These are phyloP conservation scores for Pollenia labialis DNA, from an alignment of 2,888 invertebrate genomes.

Conservation along the genomic window DNA sequence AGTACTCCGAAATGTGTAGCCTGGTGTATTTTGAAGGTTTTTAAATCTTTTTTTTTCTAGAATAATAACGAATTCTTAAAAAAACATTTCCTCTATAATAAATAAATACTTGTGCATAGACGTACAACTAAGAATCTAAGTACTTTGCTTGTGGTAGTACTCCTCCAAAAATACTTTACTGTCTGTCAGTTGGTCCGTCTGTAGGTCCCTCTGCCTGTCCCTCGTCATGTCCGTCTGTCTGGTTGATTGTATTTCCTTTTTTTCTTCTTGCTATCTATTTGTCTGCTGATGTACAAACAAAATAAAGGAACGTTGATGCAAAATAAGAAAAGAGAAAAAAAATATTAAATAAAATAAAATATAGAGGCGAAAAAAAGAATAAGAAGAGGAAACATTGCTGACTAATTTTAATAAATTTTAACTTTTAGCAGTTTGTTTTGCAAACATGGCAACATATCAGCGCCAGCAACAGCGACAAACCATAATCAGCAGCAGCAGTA, in stretches of 20 bases:
- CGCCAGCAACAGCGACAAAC: conserved; percentile 10
- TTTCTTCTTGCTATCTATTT: conserved; percentile 32
- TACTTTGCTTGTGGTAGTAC: conserved; percentile 9
- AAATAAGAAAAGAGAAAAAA: conserved; percentile 13
- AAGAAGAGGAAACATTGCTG: conserved; percentile 67
- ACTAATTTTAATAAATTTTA: conserved; percentile 73
- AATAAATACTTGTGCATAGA: conserved; percentile 38
- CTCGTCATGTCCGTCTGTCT: conserved; percentile 11
- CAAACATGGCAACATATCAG: conserved; percentile 59
- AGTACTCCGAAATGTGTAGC: conserved; percentile 22
- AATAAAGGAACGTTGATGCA: conserved; percentile 11
- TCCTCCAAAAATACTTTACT: conserved; percentile 41
- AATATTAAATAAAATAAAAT: background rate
- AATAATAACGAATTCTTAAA: conserved; percentile 39
- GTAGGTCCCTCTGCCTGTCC: conserved; percentile 15
- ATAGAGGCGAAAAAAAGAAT: background rate
- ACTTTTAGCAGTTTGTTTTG: conserved; percentile 70
- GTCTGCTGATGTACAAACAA: conserved; percentile 34
- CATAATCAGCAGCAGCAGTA: conserved; percentile 17
- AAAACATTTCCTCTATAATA: conserved; percentile 60
- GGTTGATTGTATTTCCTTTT: background rate
- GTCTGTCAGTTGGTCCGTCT: conserved; percentile 8
- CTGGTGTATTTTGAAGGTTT: conserved; percentile 43
- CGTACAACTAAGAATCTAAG: conserved; percentile 3
- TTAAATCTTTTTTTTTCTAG: conserved; percentile 55